A percentile compares a stretch with the other conserved stretches of the same genome.
Conservation (phyloP, 2,888 invertebrate species). For the Noctua pronuba region DNA sequence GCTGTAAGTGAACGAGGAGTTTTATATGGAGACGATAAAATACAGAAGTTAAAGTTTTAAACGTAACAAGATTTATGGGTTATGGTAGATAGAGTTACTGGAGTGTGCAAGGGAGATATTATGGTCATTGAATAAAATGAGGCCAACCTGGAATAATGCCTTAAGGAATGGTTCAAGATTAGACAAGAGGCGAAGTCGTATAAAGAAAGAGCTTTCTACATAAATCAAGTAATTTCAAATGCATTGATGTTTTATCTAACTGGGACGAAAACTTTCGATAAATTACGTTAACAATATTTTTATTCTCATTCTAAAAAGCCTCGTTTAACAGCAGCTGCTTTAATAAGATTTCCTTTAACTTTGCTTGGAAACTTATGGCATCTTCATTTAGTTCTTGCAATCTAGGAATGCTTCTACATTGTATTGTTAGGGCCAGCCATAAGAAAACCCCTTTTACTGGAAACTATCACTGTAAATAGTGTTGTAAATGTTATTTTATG, state of each 20-base stretch:
- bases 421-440: slow-evolving; percentile 9
- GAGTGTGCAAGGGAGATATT: too few species aligned
- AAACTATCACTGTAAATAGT: slow-evolving; percentile 31
- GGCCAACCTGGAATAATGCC: not conserved
- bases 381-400: slow-evolving; percentile 8
- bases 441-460: slow-evolving; percentile 18
- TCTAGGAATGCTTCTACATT: slow-evolving; percentile 19
- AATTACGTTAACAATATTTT: not conserved
- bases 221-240: not conserved
- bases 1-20: slow-evolving; percentile 1
- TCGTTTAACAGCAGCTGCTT: not conserved
- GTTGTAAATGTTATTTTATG: slow-evolving; percentile 25
- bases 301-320: not conserved
- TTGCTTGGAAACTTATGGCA: not conserved
- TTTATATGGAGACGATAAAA: slow-evolving; percentile 40
- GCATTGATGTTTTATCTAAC: too few species aligned
- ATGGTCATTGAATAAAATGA: not conserved
- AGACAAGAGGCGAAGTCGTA: not conserved
- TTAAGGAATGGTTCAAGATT: not conserved
- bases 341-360: not conserved
- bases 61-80: slow-evolving; percentile 20
- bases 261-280: too few species aligned
- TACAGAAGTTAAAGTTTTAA: slow-evolving; percentile 36
- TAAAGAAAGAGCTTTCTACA: not conserved
- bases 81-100: not conserved